Conservation (phyloP, 2,888 invertebrate species). For the Pollenia amentaria region DNA sequence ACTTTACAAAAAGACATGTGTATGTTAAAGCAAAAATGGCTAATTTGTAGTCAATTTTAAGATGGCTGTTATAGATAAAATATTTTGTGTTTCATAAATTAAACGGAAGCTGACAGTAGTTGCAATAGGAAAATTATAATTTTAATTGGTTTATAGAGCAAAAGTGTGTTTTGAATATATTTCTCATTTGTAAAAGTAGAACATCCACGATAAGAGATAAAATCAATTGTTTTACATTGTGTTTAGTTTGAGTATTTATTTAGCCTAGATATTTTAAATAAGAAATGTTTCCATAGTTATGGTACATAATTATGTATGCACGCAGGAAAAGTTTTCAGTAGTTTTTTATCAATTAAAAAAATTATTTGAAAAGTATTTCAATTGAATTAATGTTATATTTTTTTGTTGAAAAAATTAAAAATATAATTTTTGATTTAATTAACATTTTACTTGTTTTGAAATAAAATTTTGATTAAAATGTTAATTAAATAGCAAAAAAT, state of each 20-base stretch:
- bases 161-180: too few species aligned
- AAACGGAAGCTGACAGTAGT: conserved; percentile 10
- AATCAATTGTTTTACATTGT: not conserved
- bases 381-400: too few species aligned
- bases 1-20: not conserved
- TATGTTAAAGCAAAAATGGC: conserved; percentile 2
- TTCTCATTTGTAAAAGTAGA: not conserved
- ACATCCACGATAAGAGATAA: not conserved
- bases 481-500: too few species aligned
- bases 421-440: too few species aligned
- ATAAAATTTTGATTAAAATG: too few species aligned
- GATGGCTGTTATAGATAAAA: not conserved
- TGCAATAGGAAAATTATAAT: conserved; percentile 17
- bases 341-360: too few species aligned
- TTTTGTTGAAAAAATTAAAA: too few species aligned
- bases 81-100: conserved; percentile 17
- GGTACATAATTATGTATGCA: too few species aligned
- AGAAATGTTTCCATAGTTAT: too few species aligned
- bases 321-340: too few species aligned
- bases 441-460: too few species aligned
- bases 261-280: not conserved
- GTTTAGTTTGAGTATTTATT: not conserved
- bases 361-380: too few species aligned
- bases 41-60: conserved; percentile 32
- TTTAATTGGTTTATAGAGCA: not conserved